These are phyloP conservation scores for Aleiodes leptofemur DNA, from an alignment of 2,888 invertebrate species.

Conservation along the genomic window DNA sequence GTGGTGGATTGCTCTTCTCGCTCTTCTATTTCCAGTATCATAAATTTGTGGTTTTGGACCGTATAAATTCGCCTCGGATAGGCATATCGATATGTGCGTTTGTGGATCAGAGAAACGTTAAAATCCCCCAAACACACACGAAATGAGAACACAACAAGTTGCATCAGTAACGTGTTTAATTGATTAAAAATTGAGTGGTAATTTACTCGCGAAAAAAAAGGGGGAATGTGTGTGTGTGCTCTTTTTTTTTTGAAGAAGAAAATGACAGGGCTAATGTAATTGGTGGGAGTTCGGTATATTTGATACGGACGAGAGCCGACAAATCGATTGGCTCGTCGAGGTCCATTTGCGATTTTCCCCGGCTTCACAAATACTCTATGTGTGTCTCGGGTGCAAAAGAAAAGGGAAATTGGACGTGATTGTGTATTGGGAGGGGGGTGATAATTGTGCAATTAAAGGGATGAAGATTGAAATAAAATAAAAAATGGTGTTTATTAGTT, in stretches of 20 bases:
- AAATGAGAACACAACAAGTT: conserved; percentile 1
- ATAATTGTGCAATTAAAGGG: conserved; percentile 30
- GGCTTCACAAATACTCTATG: not conserved
- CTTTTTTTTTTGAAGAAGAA: not conserved
- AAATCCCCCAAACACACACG: not conserved
- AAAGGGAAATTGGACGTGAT: conserved; percentile 28
- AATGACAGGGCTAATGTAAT: conserved; percentile 27
- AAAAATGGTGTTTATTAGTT: not conserved
- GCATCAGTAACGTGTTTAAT: not conserved
- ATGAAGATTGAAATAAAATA: conserved; percentile 1
- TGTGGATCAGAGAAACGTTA: conserved; percentile 28
- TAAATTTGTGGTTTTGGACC: conserved; percentile 33
- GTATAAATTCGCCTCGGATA: conserved; percentile 45
- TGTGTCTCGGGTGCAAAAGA: conserved; percentile 26
- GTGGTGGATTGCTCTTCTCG: conserved; percentile 43
- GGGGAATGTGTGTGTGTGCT: too few relatives aligned
- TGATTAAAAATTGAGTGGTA: not conserved
- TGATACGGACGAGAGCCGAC: conserved; percentile 1
- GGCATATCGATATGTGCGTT: conserved; percentile 43
- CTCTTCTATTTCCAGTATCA: conserved; percentile 27
- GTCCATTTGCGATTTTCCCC: conserved; percentile 21
- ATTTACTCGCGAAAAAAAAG: not conserved
- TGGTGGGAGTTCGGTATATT: conserved; percentile 11
- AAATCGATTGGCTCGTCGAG: conserved; percentile 34
- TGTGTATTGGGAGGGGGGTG: conserved; percentile 6